Base-by-base conservation (phyloP, 2,797 vertebrate species). In the Lycodopsis pacificus region DNA sequence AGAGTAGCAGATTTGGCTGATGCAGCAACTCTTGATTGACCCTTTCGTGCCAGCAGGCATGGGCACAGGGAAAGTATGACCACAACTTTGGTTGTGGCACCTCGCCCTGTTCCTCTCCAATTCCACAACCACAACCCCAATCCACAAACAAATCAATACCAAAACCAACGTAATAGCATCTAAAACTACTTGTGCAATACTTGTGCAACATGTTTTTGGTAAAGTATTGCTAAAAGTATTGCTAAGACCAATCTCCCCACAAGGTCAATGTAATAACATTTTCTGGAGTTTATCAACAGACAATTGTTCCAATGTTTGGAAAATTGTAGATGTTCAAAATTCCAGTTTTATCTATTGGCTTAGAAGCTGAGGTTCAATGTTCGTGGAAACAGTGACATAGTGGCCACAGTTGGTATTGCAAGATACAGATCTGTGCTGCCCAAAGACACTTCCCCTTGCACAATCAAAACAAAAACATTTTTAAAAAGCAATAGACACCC, bases 111-210 rank as follows among this genome's bases (percentile, higher is more conserved):
- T 64, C 17, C 44, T 80, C 46, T 84, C 65, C 65, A 67, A 61
- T 70, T 81, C 56, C 69, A 61, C 53, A 73, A 76, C 57, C 79
- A 65, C 59, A 79, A 77, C 67, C 77, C 22, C 69, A 84, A 62
- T 68, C 59, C 77, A 77, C 68, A 73, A 82, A 87, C 70, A 73
- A 70, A 85, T 80, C 67, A 85, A 65, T 69, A 71, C 38, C 66
- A 64, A 79, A 77, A 67, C 54, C 36, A 56, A 30, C 38, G 64
- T 74, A 61, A 83, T 54, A 73, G 53, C 17, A 7, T 72, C 19
- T 71, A 36, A 76, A 77, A 73, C 61, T 69, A 63, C 54, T 80
- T 82, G 58, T 53, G 64, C 67, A 86, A 79, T 75, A 79, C 64
- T 71, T 83, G 51, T 57, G 61, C 57, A 66, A 51, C 58, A 75